phyloP scores from a whole-genome alignment of 30 jellyfish, hydroid and myxozoan genomes.

The Hydractinia echinata region DNA sequence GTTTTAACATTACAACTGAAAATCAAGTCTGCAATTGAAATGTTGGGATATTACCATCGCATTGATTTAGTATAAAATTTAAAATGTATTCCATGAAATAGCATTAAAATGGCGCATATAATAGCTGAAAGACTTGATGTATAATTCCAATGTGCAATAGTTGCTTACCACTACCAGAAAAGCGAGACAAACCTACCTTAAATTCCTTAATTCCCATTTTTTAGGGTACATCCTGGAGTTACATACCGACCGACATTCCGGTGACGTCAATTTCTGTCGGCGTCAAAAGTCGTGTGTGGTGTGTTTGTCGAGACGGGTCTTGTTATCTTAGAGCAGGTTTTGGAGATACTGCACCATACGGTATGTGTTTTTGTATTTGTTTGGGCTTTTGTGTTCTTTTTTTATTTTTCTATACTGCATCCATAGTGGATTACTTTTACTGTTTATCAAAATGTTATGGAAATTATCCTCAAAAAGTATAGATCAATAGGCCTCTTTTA shows the following conservation, averaged over 20 bases:
- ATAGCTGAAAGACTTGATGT: too few relatives aligned
- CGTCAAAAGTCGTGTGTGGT: slow-evolving; percentile 68
- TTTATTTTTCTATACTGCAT: background rate
- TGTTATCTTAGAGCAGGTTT: slow-evolving; percentile 79
- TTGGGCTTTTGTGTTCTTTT: background rate
- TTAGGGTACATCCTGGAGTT: slow-evolving; percentile 52
- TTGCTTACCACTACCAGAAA: too few relatives aligned
- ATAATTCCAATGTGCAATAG: too few relatives aligned
- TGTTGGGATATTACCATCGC: too few relatives aligned
- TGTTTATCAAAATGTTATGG: too few relatives aligned
- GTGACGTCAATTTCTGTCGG: slow-evolving; percentile 76
- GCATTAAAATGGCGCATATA: too few relatives aligned
- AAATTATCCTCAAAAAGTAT: background rate
- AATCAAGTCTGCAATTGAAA: too few relatives aligned
- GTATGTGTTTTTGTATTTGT: background rate
- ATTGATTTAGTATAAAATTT: too few relatives aligned
- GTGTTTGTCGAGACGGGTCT: slow-evolving; percentile 74
- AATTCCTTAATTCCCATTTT: background rate
- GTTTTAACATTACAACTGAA: too few relatives aligned
- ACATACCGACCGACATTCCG: slow-evolving; percentile 55
- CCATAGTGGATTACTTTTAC: background rate
- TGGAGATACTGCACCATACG: slow-evolving; percentile 42
- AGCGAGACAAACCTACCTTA: too few relatives aligned
- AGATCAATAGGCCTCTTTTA: slow-evolving; percentile 16
- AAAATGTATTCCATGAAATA: too few relatives aligned